Percentiles rank a stretch among this genome's conserved stretches.
Evolutionary conservation across 2,113 vertebrate species (phyloP).

Genomic region (Hydrochoerus hydrochaeris): DNA sequence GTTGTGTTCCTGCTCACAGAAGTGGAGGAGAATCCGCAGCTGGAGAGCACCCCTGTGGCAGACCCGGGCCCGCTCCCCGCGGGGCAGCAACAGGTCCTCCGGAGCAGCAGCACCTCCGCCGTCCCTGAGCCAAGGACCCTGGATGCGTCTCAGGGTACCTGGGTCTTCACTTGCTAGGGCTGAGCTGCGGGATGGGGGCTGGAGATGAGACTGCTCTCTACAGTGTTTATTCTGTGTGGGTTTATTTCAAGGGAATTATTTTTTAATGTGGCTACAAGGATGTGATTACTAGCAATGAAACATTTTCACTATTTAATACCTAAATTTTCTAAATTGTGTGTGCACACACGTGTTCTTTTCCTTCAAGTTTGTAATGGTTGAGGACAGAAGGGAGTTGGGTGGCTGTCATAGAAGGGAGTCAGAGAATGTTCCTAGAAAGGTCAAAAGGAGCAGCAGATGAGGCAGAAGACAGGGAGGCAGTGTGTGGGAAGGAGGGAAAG

Average conservation of each 20-base stretch:
- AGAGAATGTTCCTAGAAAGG: not conserved
- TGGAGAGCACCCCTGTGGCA: slow-evolving; percentile 85
- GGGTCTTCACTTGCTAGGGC: not conserved
- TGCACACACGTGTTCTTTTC: no score
- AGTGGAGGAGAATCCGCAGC: slow-evolving; percentile 93
- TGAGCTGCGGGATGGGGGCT: not conserved
- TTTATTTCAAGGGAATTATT: not conserved
- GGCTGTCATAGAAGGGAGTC: not conserved
- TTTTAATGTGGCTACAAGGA: not conserved
- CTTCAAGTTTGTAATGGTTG: not conserved
- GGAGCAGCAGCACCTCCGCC: slow-evolving; percentile 96
- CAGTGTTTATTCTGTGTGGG: not conserved
- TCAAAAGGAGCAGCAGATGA: not conserved
- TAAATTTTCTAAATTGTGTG: not conserved
- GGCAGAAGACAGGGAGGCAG: not conserved
- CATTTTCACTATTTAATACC: slow-evolving; percentile 8
- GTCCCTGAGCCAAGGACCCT: slow-evolving; percentile 90
- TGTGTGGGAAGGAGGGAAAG: no score
- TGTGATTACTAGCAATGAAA: slow-evolving; percentile 50
- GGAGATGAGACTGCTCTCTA: not conserved
- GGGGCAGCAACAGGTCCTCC: slow-evolving; percentile 88
- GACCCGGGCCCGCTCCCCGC: slow-evolving; percentile 80
- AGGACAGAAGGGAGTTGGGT: not conserved
- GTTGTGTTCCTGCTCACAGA: slow-evolving; percentile 86
- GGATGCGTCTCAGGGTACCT: slow-evolving; percentile 90